A percentile compares a stretch with the other conserved stretches of the same genome.
Conservation (phyloP, 2,113 vertebrate genomes). For the Percopsis transmontana region DNA sequence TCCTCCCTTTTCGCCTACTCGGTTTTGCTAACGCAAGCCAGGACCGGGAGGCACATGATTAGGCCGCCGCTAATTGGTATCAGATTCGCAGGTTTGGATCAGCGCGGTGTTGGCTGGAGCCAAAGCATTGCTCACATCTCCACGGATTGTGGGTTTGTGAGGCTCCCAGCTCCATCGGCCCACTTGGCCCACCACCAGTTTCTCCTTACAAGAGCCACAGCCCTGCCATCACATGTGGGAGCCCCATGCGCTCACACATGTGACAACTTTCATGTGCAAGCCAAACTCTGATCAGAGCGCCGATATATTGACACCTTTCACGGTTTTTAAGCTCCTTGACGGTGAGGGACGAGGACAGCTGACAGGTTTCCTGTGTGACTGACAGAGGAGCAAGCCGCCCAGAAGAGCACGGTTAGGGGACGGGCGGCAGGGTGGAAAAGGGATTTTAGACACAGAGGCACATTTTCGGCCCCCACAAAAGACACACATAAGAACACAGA, state of each 20-base stretch:
- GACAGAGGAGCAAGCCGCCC: conserved; percentile 7
- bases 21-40: conserved; percentile 59
- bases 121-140: conserved; percentile 69
- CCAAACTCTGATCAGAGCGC: conserved; percentile 61
- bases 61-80: conserved; percentile 73
- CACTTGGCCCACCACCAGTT: conserved; percentile 56
- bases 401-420: neutral
- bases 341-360: conserved; percentile 56
- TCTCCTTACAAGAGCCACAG: conserved; percentile 39
- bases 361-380: conserved; percentile 38
- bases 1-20: conserved; percentile 47
- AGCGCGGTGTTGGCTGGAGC: conserved; percentile 33
- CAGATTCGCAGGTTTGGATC: conserved; percentile 76
- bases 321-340: conserved; percentile 67
- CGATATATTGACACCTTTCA: conserved; percentile 66
- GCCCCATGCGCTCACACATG: conserved; percentile 34
- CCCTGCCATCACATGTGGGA: conserved; percentile 59
- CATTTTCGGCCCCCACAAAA: conserved; percentile 32
- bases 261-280: conserved; percentile 58
- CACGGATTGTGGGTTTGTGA: conserved; percentile 29
- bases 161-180: conserved; percentile 46
- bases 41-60: conserved; percentile 66
- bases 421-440: conserved; percentile 11
- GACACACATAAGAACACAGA: conserved; percentile 9
- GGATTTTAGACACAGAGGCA: conserved; percentile 24